Evolutionary conservation across 2,888 invertebrate species (phyloP), one percentile per base, ranked within the genome.

Genomic region (Patella ulyssiponensis): DNA sequence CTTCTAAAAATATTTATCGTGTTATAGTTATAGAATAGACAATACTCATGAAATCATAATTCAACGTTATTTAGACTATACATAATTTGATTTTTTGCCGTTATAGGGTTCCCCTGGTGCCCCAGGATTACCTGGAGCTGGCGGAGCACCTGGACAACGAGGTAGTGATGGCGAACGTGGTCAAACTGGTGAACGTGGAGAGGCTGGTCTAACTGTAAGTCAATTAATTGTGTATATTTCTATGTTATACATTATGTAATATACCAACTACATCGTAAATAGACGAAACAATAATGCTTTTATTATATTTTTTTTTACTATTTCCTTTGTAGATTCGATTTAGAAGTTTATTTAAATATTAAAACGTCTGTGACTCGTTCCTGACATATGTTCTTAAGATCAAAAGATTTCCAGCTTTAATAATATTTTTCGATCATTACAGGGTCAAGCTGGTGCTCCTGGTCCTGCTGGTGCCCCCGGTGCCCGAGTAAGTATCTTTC

Each of bases 101-200:
- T 44, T 44, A 9, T 56, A 81, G 79, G 85, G 84, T 69, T 27
- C 77, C 1, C 80, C 83, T 33, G 85, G 85, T 58, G 69, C 80
- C 2, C 73, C 74, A 7, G 84, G 85, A 12, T 78, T 79, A n/a
- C 79, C 81, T 54, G 87, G 88, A 76, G 76, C 80, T 11, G n/a
- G 80, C 51, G 90, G 90, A 74, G 81, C 86, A n/a, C 79, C 82
- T n/a, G 90, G 90, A 80, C 86, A 86, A 74, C 79, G 84, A 81
- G 90, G 90, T 54, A 84, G 84, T 75, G 84, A 86, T 44, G 90
- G 90, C 69, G 81, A 86, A 12, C 83, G 85, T 75, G 89, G 89
- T 69, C 75, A 82, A 2, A 83, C 86, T 54, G 89, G 96, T 54
- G 93, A 94, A 75, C 94, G 94, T 52, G 96, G 96, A 23, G 92